Evolutionary conservation across 2,797 vertebrate genomes (phyloP).

Genomic region (Lagodon rhomboides): DNA sequence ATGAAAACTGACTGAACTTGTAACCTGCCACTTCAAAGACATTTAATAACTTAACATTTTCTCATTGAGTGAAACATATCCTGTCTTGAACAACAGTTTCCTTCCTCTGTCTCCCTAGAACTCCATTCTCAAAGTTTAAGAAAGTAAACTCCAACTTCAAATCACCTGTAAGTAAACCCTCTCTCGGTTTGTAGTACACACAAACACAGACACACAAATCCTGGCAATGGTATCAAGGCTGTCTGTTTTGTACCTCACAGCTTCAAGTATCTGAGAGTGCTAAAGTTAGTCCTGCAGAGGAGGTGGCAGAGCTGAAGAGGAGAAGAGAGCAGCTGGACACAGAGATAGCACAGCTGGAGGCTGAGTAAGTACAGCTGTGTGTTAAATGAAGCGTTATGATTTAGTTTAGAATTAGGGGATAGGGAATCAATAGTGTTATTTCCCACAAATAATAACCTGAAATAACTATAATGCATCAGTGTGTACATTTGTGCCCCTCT

Average conservation of each 20-base stretch:
- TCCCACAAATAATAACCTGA: not conserved
- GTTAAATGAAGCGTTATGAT: slow-evolving; percentile 12
- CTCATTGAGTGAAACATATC: not conserved
- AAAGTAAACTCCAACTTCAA: slow-evolving; percentile 77
- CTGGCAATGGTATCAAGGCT: not conserved
- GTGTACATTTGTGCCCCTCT: not conserved
- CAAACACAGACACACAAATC: not conserved
- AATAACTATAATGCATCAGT: not conserved
- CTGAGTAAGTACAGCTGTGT: slow-evolving; percentile 87
- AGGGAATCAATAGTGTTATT: not conserved
- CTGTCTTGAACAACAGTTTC: not conserved
- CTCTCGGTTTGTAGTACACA: not conserved
- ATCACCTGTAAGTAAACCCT: slow-evolving; percentile 74
- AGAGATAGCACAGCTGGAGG: slow-evolving; percentile 88
- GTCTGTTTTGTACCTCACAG: slow-evolving; percentile 54
- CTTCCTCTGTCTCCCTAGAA: slow-evolving; percentile 49
- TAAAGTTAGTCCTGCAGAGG: slow-evolving; percentile 74
- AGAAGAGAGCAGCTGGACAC: slow-evolving; percentile 85
- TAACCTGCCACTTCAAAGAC: not conserved
- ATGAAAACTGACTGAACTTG: not conserved
- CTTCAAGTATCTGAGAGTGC: slow-evolving; percentile 60
- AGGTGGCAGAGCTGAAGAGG: slow-evolving; percentile 86
- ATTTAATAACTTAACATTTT: not conserved
- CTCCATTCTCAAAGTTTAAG: slow-evolving; percentile 71
- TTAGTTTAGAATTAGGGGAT: slow-evolving; percentile 5